phyloP scores from a whole-genome alignment of 1,140 invertebrate genomes.

The Drosophila parvula region DNA sequence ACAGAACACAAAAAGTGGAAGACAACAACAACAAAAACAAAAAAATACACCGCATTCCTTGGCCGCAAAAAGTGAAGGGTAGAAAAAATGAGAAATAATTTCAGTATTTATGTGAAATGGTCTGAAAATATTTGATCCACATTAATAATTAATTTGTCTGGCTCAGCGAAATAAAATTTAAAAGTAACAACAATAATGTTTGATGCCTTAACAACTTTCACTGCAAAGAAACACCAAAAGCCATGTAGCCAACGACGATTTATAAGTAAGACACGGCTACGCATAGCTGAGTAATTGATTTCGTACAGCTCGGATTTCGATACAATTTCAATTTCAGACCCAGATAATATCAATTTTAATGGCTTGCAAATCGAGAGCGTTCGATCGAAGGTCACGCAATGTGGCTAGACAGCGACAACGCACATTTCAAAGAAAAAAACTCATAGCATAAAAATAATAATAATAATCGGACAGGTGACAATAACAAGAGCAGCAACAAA shows the following conservation, averaged over 20 bases:
- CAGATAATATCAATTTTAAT: conserved; percentile 57
- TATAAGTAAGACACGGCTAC: conserved; percentile 43
- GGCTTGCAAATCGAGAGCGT: conserved; percentile 74
- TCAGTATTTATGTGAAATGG: conserved; percentile 41
- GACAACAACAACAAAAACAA: conserved; percentile 10
- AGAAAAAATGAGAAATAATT: conserved; percentile 50
- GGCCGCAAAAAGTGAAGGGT: conserved; percentile 63
- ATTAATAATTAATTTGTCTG: conserved; percentile 67
- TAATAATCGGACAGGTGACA: conserved; percentile 78
- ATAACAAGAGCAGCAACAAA: conserved; percentile 68
- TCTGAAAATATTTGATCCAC: conserved; percentile 42
- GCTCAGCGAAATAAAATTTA: conserved; percentile 22
- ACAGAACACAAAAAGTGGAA: conserved; percentile 24
- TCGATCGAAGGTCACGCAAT: conserved; percentile 56
- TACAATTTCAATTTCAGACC: conserved; percentile 65
- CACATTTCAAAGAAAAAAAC: conserved; percentile 65
- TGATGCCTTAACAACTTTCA: conserved; percentile 63
- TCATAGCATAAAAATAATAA: conserved; percentile 40
- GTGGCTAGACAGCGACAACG: conserved; percentile 60
- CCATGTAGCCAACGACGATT: conserved; percentile 28
- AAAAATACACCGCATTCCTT: conserved; percentile 45
- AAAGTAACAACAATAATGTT: conserved; percentile 22
- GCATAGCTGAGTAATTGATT: conserved; percentile 72
- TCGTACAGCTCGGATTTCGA: conserved; percentile 66
- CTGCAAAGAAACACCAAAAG: conserved; percentile 33